phyloP scores from a whole-genome alignment of 2,113 vertebrate genomes.

The Leucopsar rothschildi region DNA sequence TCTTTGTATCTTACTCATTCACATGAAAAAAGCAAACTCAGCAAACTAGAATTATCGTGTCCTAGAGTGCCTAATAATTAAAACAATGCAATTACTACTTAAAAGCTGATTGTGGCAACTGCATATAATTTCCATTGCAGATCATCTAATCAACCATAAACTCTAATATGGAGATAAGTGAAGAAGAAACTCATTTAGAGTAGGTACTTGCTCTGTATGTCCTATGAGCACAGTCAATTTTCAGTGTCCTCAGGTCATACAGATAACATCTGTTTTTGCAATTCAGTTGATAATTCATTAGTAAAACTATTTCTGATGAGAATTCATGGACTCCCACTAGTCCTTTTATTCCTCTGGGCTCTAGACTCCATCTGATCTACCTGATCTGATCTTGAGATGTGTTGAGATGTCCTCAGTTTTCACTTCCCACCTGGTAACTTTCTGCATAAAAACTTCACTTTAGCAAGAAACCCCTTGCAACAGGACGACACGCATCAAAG shows the following conservation, averaged over 20 bases:
- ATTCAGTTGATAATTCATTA: constrained; percentile 18
- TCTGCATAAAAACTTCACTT: neutral
- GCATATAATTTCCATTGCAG: neutral
- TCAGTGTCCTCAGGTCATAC: neutral
- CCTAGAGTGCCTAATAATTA: neutral
- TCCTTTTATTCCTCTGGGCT: neutral
- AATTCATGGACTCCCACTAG: neutral
- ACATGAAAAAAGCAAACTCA: neutral
- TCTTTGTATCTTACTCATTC: neutral
- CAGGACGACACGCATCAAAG: neutral
- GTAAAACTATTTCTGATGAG: neutral
- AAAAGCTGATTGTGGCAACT: neutral
- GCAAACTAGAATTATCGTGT: neutral
- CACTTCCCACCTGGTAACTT: neutral
- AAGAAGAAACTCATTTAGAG: constrained; percentile 4
- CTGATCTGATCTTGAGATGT: neutral
- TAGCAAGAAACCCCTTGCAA: neutral
- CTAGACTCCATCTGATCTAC: neutral
- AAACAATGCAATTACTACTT: constrained; percentile 3
- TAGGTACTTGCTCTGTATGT: neutral
- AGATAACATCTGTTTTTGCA: constrained; percentile 4
- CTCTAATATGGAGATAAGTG: neutral
- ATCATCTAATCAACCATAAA: neutral
- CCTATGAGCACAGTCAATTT: neutral
- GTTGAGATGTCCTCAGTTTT: neutral